Percentiles rank a stretch among this genome's conserved stretches.
phyloP scores from a whole-genome alignment of 2,888 invertebrate genomes.

The Unio delphinus region DNA sequence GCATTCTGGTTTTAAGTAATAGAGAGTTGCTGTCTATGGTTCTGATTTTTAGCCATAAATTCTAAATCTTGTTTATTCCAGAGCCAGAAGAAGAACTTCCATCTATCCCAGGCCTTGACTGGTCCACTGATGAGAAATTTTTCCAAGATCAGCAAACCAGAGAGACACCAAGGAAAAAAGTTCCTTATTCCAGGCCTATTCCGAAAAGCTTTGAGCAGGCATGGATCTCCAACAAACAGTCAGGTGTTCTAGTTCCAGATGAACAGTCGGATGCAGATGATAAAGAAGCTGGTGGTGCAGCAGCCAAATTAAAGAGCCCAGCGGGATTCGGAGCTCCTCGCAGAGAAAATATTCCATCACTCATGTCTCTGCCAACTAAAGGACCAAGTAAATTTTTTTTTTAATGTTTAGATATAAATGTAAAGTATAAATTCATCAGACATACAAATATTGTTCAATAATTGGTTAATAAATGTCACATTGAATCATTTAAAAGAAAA shows the following conservation, averaged over 20 bases:
- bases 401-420: too few relatives aligned
- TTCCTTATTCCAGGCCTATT: slow-evolving; percentile 96
- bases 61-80: slow-evolving; percentile 10
- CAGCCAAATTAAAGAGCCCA: not conserved
- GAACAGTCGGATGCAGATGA: not conserved
- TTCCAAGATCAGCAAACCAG: slow-evolving; percentile 41
- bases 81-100: slow-evolving; percentile 50
- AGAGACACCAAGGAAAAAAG: slow-evolving; percentile 72
- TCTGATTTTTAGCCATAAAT: slow-evolving; percentile 3
- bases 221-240: slow-evolving; percentile 80
- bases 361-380: too few relatives aligned
- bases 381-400: too few relatives aligned
- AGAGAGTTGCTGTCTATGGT: not conserved
- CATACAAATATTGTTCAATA: too few relatives aligned
- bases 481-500: too few relatives aligned
- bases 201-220: slow-evolving; percentile 97
- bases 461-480: too few relatives aligned
- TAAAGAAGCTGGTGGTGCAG: slow-evolving; percentile 6
- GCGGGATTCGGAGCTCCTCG: slow-evolving; percentile 5
- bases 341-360: not conserved
- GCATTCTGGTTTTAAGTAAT: too few relatives aligned
- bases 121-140: slow-evolving; percentile 53
- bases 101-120: slow-evolving; percentile 65
- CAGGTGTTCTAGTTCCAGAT: slow-evolving; percentile 26
- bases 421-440: too few relatives aligned